Base-by-base conservation (phyloP, 2,797 vertebrate species). In the Enteromius thamalakanensis region DNA sequence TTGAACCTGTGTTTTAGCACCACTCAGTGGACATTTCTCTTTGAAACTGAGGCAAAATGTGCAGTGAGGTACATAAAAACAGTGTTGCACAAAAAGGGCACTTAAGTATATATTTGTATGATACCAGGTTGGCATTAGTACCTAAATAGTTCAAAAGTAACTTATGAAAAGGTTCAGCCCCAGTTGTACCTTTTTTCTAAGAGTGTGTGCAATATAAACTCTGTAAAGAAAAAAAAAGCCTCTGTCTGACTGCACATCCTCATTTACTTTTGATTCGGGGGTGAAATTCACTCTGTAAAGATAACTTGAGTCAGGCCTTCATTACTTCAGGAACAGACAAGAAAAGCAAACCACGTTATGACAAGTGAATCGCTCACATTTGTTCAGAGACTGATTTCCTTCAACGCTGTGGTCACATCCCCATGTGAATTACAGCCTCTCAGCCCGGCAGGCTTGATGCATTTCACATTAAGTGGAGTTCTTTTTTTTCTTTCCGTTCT, bases 341-440 rank as follows among this genome's bases (percentile, higher is more conserved):
- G 17, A 62, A 71, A 60, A 80, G 37, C 68, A 62, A 71, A 71
- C 11, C 40, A n/a, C 45, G 40, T 47, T n/a, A 42, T 81, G 29
- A 74, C 40, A 37, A 64, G 55, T 8, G 29, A 64, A 60, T 62
- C 40, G 1, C 15, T 17, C 79, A 62, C 69, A 72, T 49, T 49
- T 49, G 21, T n/a, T 60, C 79, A 23, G 29, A 17, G 40, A 62
- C 69, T 4, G 29, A 62, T 81, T 62, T 71, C 34, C 10, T 47
- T 80, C 55, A 47, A 34, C 0, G 17, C 67, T n/a, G 17, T 7
- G 19, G 6, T 60, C 21, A 4, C 26, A 7, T 71, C 53, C 68
- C 40, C 26, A 23, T 81, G 68, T 72, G 55, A 72, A 72, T 80
- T 72, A 37, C 69, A 72, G 37, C 42, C 69, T 64, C 40, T 72